A percentile compares a stretch with the other conserved stretches of the same genome.
phyloP scores from a whole-genome alignment of 1,140 invertebrate species.

The Octopus bimaculoides region DNA sequence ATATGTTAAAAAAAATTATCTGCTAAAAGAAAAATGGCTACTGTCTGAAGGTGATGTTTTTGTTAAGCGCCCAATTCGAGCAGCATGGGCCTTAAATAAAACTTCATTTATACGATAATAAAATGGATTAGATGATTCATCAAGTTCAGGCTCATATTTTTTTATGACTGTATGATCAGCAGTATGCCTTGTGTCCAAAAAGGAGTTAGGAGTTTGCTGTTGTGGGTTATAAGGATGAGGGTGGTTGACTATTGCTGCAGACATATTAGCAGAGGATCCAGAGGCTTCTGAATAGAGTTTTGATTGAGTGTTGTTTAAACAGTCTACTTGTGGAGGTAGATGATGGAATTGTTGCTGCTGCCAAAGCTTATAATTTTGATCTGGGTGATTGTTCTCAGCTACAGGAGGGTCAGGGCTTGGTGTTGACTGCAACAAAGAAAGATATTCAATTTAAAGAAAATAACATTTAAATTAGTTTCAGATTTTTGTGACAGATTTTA shows the following conservation, averaged over 20 bases:
- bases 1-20: too few relatives aligned
- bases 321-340: not conserved
- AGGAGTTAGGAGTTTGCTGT: not conserved
- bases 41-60: not conserved
- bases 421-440: not conserved
- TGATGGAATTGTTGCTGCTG: not conserved
- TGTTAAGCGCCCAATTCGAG: not conserved
- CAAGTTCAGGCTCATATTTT: not conserved
- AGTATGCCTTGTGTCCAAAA: not conserved
- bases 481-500: too few relatives aligned
- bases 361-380: not conserved
- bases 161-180: not conserved
- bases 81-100: not conserved
- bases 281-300: not conserved
- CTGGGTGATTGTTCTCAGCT: not conserved
- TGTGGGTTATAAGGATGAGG: not conserved
- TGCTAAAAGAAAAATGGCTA: not conserved
- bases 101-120: conserved; percentile 2
- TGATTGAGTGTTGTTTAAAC: not conserved
- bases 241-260: not conserved
- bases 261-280: not conserved
- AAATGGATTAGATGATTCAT: conserved; percentile 2
- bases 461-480: too few relatives aligned
- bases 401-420: not conserved
- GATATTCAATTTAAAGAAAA: too few relatives aligned